Base-by-base conservation (phyloP, 2,888 invertebrate genomes). In the Pegoplata infirma region DNA sequence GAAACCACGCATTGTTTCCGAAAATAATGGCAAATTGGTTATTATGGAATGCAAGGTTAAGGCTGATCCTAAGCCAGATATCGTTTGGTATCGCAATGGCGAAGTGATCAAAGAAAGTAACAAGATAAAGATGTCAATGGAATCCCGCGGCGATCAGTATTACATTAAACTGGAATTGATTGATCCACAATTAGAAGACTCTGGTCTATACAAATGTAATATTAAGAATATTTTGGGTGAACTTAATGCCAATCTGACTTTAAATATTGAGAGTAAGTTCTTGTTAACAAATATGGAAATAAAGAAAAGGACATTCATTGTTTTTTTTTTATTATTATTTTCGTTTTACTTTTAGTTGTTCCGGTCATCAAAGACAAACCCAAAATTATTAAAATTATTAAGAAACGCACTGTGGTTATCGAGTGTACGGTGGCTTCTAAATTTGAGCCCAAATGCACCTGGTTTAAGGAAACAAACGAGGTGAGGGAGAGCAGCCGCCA, bases 171-270 rank as follows among this genome's bases (percentile, higher is more conserved):
- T 98, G 83, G 96, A 96, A 90, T 91, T 97, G 46, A 93, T 93
- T 85, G 97, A 98, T 90, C 98, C 98, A 82, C 96, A 96, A 86
- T 93, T 97, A 81, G 96, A 96, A 86, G 99, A 99, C 91, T 98
- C 98, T 84, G 99, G 99, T 83, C 92, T 98, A 81, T 99, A 99
- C 91, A 98, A 98, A 90, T 98, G 99, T 90, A 98, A 97, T 87
- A 97, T 98, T 86, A 98, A 97, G 90, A 99, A 98, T 90, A 93
- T 94, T 86, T 93, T 96, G 88, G 99, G 99, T 84, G 98, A 99
- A 92, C 93, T 98, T 82, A 98, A 98, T 89, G 98, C 98, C 78
- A 98, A 98, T 91, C 92, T 98, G 82, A 98, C 98, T 83, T 93
- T 99, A 85, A 98, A 99, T 91, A 97, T 99, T 91, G 98, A 98